phyloP scores from a whole-genome alignment of 64 coral and sea anemone genomes.

The Platygyra sinensis region DNA sequence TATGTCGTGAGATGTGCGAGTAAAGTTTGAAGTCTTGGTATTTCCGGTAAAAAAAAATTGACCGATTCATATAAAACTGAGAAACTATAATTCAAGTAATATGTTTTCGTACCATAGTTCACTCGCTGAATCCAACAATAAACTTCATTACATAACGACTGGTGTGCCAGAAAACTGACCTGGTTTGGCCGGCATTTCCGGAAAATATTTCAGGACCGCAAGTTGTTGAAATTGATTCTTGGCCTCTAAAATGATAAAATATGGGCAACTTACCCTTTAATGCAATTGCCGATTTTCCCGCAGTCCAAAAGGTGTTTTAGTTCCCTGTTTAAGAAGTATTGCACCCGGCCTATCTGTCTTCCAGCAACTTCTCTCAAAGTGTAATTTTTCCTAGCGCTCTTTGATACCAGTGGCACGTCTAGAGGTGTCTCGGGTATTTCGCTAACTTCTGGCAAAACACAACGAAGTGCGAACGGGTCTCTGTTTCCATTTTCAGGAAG shows the following conservation, averaged over 20 bases:
- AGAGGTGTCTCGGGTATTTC: neutral
- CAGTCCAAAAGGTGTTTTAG: neutral
- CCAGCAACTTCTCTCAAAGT: neutral
- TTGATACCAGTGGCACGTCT: neutral
- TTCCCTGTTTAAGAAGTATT: conserved; percentile 8
- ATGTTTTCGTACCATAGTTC: too few species aligned
- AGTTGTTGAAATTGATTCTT: conserved; percentile 12
- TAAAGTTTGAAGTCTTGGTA: too few species aligned
- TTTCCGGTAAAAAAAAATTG: too few species aligned
- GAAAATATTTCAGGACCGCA: too few species aligned
- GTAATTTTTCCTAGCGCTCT: neutral
- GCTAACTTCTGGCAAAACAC: neutral
- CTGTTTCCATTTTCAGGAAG: conserved; percentile 19
- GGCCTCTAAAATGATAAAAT: too few species aligned
- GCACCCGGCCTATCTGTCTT: neutral
- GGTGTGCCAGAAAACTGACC: too few species aligned
- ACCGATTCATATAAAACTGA: too few species aligned
- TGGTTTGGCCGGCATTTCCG: too few species aligned
- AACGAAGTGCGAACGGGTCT: conserved; percentile 1
- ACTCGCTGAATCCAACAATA: too few species aligned
- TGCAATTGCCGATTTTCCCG: neutral
- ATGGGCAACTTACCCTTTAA: neutral
- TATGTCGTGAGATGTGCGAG: too few species aligned
- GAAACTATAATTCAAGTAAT: too few species aligned
- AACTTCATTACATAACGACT: too few species aligned